A percentile compares a stretch with the other conserved stretches of the same genome.
These are phyloP conservation scores for Casuarius casuarius DNA, from an alignment of 2,113 vertebrate species.

Conservation along the genomic window DNA sequence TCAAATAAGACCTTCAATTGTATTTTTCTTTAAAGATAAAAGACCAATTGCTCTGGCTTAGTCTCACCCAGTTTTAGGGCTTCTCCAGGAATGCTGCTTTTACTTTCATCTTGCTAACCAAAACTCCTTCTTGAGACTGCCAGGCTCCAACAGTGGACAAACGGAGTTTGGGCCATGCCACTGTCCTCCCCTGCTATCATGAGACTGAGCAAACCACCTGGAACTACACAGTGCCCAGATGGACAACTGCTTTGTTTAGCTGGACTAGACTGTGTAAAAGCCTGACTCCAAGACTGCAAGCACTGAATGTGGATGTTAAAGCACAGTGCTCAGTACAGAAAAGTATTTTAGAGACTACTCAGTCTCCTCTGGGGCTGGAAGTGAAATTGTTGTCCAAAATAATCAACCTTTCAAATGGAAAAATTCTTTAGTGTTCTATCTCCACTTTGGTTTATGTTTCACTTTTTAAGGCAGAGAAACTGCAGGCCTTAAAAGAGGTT, in stretches of 20 bases:
- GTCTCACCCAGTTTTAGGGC: not conserved
- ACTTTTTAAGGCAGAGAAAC: slow-evolving; percentile 1
- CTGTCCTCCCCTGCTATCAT: not conserved
- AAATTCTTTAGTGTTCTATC: not conserved
- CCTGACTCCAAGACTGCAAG: not conserved
- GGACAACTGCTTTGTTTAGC: not conserved
- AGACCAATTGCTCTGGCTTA: not conserved
- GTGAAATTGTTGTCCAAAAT: not conserved
- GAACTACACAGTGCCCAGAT: not conserved
- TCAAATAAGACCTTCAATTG: not conserved
- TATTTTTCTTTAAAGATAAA: not conserved
- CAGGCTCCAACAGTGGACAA: not conserved
- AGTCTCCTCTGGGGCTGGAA: not conserved
- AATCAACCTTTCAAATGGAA: not conserved
- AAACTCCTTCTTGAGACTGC: not conserved
- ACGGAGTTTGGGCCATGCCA: not conserved
- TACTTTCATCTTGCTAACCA: not conserved
- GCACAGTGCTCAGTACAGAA: not conserved
- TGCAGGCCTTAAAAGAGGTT: not conserved
- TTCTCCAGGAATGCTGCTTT: not conserved
- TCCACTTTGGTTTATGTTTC: not conserved
- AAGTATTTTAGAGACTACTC: not conserved
- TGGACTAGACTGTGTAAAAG: not conserved
- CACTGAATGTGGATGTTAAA: not conserved
- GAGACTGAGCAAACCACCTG: not conserved